Percentiles rank a stretch among this genome's conserved stretches.
phyloP scores from a whole-genome alignment of 2,113 vertebrate species.

The Marmota monax region DNA sequence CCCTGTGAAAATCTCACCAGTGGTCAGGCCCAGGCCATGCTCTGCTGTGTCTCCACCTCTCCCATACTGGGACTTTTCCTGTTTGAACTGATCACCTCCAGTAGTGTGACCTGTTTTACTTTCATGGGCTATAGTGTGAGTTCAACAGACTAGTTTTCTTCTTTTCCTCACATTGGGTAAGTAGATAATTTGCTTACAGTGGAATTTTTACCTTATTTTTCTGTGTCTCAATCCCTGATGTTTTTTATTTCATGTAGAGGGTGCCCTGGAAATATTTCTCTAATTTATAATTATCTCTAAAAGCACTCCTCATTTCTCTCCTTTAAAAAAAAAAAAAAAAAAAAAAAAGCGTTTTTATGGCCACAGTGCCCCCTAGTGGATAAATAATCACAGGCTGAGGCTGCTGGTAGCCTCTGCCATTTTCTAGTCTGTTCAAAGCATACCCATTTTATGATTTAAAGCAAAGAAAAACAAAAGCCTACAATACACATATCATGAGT shows the following conservation, averaged over 20 bases:
- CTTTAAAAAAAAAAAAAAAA: too few species aligned
- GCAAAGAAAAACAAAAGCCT: background rate
- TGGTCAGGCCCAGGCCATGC: background rate
- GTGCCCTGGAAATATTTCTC: background rate
- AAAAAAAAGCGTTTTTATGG: background rate
- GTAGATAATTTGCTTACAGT: background rate
- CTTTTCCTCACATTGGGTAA: background rate
- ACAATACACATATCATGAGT: too few species aligned
- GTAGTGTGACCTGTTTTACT: background rate
- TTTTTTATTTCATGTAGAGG: background rate
- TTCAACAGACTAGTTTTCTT: background rate
- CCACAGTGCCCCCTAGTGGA: conserved; percentile 43
- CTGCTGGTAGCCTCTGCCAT: fast-evolving
- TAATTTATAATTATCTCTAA: background rate
- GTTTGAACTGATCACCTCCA: background rate
- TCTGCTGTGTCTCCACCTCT: background rate
- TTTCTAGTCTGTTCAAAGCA: background rate
- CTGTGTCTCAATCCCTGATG: background rate
- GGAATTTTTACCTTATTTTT: background rate
- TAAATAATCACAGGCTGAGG: background rate
- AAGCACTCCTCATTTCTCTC: background rate
- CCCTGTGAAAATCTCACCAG: background rate
- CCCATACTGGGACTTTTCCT: background rate
- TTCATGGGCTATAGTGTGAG: fast-evolving
- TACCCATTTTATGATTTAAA: background rate